phyloP scores from a whole-genome alignment of 2,113 vertebrate species.

The Cyanocitta stelleri region DNA sequence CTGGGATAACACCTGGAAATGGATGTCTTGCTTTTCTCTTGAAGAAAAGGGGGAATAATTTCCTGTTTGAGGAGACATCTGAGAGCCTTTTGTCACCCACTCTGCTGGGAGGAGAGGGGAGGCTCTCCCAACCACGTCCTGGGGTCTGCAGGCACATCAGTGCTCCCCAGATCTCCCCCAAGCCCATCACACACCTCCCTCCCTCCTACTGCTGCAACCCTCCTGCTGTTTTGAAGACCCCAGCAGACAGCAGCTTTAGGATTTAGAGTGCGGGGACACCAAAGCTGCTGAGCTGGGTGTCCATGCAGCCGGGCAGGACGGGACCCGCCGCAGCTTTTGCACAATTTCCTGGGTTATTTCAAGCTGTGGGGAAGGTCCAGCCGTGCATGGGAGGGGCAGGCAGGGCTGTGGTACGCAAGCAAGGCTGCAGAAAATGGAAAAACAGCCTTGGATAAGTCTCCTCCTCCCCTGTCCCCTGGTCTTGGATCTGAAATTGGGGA shows the following conservation, averaged over 20 bases:
- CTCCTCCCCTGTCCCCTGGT: not conserved
- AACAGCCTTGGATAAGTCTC: not conserved
- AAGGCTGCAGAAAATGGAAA: not conserved
- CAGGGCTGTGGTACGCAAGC: not conserved
- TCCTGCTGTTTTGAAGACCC: not conserved
- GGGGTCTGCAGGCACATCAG: accelerated
- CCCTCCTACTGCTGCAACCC: not conserved
- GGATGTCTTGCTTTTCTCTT: not conserved
- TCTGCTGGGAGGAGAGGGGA: accelerated
- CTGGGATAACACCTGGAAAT: not conserved
- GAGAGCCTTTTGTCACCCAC: not conserved
- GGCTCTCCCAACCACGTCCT: not conserved
- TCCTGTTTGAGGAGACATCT: not conserved
- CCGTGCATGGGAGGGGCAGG: not conserved
- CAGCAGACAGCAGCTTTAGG: not conserved
- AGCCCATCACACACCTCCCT: no score
- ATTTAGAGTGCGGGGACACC: accelerated
- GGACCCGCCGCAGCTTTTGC: not conserved
- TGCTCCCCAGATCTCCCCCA: not conserved
- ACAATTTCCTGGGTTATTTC: constrained; percentile 43
- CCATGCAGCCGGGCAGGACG: not conserved
- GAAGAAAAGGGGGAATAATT: not conserved
- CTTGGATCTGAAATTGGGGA: not conserved
- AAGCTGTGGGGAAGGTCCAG: not conserved
- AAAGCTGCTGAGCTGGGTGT: not conserved